Base-by-base conservation (phyloP, 1,140 invertebrate genomes). In the Drosophila azteca region DNA sequence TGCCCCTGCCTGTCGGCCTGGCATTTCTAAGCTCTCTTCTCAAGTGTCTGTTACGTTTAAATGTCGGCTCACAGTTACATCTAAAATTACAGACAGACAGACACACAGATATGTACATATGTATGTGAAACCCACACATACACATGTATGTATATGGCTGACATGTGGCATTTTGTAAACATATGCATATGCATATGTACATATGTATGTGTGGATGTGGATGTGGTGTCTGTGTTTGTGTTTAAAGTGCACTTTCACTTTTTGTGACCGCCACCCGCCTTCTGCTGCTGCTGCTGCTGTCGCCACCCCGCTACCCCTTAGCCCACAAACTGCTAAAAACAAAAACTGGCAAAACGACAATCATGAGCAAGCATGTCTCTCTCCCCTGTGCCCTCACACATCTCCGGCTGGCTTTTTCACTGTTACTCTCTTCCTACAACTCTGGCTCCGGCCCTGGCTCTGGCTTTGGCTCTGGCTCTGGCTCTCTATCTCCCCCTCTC, bases 21-120 rank as follows among this genome's bases (percentile, higher is more conserved):
- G 81, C 77, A 85, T 78, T 85, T 85, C 60, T 76, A 75, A 69
- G 70, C 53, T 62, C 61, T 53, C 46, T 20, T 20, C 83, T 87
- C 75, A 87, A 88, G 82, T 87, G 85, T 87, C 82, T 88, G 78
- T 82, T 82, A 76, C 50, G 78, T 71, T 87, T 87, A 87, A 87
- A 87, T 88, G 82, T 85, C 66, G 66, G 70, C 68, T 29, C 55
- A 62, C 24, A 82, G 48, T 65, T 46, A 71, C 51, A 65, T 29
- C 22, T 2, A 50, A 31, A 55, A 15, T 11, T 20, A 49, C 48
- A 71, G 17, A 44, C 8, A 61, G 29, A 51, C 45, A 62, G 48
- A 48, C 71, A 53, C 26, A 24, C 22, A 11, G 6, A 13, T 31
- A 45, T n/a, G 22, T 52, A 15, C 45, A 50, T 35, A 22, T n/a